Percentiles rank a stretch among this genome's conserved stretches.
Evolutionary conservation across 2,888 invertebrate species (phyloP).

Genomic region (Phaonia tiefii): DNA sequence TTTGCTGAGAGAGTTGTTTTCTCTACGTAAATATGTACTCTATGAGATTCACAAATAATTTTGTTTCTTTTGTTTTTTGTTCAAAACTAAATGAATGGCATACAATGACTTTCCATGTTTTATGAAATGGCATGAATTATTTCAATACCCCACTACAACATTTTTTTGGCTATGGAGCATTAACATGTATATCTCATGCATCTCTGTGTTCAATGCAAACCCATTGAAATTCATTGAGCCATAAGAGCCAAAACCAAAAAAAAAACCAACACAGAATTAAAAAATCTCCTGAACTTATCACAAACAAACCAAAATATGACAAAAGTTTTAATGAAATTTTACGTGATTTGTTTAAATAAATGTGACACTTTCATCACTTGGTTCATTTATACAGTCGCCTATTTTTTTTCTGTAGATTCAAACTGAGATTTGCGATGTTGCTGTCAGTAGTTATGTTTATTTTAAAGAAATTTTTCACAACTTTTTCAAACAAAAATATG

Average conservation of each 20-base stretch:
- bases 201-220: not conserved
- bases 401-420: constrained; percentile 3
- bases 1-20: too few species aligned
- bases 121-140: constrained; percentile 54
- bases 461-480: constrained; percentile 27
- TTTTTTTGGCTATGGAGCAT: too few species aligned
- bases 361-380: constrained; percentile 24
- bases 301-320: constrained; percentile 33
- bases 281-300: not conserved
- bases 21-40: too few species aligned
- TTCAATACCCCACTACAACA: constrained; percentile 33
- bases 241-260: constrained; percentile 14
- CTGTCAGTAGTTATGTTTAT: constrained; percentile 52
- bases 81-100: constrained; percentile 26
- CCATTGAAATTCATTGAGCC: constrained; percentile 7
- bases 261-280: not conserved
- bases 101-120: constrained; percentile 56
- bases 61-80: not conserved
- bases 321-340: constrained; percentile 66
- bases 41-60: constrained; percentile 8
- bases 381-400: constrained; percentile 1
- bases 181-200: too few species aligned
- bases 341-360: constrained; percentile 64
- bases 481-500: constrained; percentile 44
- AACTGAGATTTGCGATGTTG: constrained; percentile 7